These are phyloP conservation scores for Lycaon pictus DNA, from an alignment of 2,113 vertebrate species.

Conservation along the genomic window DNA sequence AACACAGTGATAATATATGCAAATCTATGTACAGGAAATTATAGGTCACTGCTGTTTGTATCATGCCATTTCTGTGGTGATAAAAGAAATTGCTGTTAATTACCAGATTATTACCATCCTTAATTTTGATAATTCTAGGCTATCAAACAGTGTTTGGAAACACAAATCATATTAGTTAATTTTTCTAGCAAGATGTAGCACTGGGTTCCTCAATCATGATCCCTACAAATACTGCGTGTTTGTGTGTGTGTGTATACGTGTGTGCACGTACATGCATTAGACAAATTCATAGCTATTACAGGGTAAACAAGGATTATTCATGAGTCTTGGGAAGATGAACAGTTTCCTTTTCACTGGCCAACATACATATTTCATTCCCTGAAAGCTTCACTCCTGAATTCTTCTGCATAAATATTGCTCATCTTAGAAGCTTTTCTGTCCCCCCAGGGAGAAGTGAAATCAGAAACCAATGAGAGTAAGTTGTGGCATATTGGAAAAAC, in stretches of 20 bases:
- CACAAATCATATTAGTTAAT: conserved; percentile 75
- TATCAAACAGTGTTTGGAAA: conserved; percentile 78
- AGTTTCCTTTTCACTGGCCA: conserved; percentile 72
- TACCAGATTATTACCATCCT: conserved; percentile 81
- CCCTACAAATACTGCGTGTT: background rate
- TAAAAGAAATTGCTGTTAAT: conserved; percentile 85
- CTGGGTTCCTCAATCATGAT: conserved; percentile 38
- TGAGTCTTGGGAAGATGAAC: conserved; percentile 71
- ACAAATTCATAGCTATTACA: conserved; percentile 60
- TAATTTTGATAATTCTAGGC: conserved; percentile 84
- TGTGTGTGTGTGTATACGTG: background rate
- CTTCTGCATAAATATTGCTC: conserved; percentile 75
- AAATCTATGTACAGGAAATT: conserved; percentile 78
- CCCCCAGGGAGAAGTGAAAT: conserved; percentile 44
- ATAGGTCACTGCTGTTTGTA: conserved; percentile 81
- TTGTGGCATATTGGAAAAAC: background rate
- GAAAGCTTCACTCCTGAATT: conserved; percentile 70
- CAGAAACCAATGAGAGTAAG: conserved; percentile 54
- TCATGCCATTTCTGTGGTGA: conserved; percentile 77
- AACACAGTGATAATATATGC: conserved; percentile 75
- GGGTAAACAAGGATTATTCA: conserved; percentile 73
- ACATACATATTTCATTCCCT: conserved; percentile 57
- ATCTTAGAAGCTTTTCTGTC: background rate
- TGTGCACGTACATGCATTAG: background rate
- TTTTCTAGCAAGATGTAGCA: conserved; percentile 79